Conservation (phyloP, 2,888 invertebrate genomes). For the Myathropa florea region DNA sequence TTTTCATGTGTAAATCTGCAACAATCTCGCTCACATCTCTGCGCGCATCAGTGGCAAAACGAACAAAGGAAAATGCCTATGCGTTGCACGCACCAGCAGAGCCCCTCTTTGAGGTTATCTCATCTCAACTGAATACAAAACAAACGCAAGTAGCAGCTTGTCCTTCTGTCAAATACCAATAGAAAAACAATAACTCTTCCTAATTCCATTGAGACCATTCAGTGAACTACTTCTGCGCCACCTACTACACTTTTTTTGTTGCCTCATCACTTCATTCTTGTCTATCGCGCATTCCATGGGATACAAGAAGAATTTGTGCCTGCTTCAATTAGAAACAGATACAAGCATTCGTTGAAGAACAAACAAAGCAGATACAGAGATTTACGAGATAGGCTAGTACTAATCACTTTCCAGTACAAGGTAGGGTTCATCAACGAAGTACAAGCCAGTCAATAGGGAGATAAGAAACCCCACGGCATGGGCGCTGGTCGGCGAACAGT, state of each 20-base stretch:
- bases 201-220: conserved; percentile 29
- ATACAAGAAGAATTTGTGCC: conserved; percentile 30
- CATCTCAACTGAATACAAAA: conserved; percentile 22
- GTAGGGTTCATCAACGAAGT: conserved; percentile 67
- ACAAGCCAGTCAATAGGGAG: conserved; percentile 45
- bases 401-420: conserved; percentile 67
- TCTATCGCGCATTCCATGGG: conserved; percentile 26
- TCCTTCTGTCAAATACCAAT: conserved; percentile 79
- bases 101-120: conserved; percentile 17
- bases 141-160: conserved; percentile 72
- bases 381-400: conserved; percentile 61
- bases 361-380: conserved; percentile 51
- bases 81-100: conserved; percentile 13
- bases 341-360: conserved; percentile 12
- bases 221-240: conserved; percentile 8
- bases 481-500: not conserved
- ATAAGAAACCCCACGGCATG: conserved; percentile 6
- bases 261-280: not conserved
- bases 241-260: not conserved
- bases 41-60: not conserved
- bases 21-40: not conserved
- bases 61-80: conserved; percentile 7
- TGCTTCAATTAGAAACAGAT: conserved; percentile 27
- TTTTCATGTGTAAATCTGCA: too few species aligned
- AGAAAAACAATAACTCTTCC: conserved; percentile 75